A percentile compares a stretch with the other conserved stretches of the same genome.
These are phyloP conservation scores for Toxotes chatareus DNA, from an alignment of 2,113 vertebrate species.

Conservation along the genomic window DNA sequence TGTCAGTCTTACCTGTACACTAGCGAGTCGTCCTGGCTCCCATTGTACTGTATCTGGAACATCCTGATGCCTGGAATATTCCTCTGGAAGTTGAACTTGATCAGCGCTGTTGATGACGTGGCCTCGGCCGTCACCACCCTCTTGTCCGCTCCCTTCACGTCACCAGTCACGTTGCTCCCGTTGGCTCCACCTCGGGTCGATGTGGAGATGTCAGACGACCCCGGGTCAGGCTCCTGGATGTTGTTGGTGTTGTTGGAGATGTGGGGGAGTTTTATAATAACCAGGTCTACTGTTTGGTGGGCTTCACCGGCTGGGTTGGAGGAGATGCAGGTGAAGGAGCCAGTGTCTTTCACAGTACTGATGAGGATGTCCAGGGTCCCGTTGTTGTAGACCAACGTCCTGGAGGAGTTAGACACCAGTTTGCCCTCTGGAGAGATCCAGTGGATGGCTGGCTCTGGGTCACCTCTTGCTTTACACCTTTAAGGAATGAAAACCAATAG, in stretches of 20 bases:
- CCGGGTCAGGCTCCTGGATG: constrained; percentile 95
- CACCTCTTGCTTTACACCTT: constrained; percentile 95
- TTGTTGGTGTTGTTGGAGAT: constrained; percentile 97
- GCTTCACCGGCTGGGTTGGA: constrained; percentile 98
- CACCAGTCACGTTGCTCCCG: constrained; percentile 91
- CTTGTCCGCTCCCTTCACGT: constrained; percentile 92
- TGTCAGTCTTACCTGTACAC: constrained; percentile 94
- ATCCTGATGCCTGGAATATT: constrained; percentile 98
- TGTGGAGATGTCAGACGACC: constrained; percentile 97
- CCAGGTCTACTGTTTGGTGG: constrained; percentile 91
- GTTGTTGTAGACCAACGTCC: constrained; percentile 92
- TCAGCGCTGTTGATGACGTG: constrained; percentile 94
- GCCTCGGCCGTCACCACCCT: constrained; percentile 95
- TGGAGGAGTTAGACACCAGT: constrained; percentile 94
- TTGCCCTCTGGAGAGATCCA: constrained; percentile 99
- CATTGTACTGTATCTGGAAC: constrained; percentile 99
- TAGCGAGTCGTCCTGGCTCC: constrained; percentile 97
- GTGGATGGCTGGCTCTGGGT: constrained; percentile 96
- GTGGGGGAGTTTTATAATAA: constrained; percentile 98
- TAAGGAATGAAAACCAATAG: not conserved
- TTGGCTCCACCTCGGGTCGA: constrained; percentile 95
- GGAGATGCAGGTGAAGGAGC: constrained; percentile 97
- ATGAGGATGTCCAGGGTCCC: constrained; percentile 97
- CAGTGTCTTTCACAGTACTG: constrained; percentile 96
- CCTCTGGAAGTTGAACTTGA: constrained; percentile 99